These are phyloP conservation scores for Lepus oiostolus DNA, from an alignment of 2,797 vertebrate species.

Conservation along the genomic window DNA sequence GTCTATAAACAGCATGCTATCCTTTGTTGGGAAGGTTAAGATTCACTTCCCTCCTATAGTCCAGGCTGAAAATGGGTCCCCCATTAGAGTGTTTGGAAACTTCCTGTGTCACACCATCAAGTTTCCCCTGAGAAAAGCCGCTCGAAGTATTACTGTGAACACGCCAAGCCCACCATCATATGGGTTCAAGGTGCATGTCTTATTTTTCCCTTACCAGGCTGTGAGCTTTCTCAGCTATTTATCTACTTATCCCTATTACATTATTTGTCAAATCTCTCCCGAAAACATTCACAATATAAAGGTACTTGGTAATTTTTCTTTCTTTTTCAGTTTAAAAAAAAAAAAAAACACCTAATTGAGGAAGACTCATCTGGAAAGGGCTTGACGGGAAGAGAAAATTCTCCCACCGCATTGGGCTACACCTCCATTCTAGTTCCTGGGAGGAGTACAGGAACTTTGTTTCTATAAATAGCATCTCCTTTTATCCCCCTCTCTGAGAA, in stretches of 20 bases:
- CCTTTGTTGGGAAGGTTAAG: slow-evolving; percentile 38
- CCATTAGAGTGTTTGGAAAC: not conserved
- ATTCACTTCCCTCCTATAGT: slow-evolving; percentile 35
- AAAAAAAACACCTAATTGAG: not conserved
- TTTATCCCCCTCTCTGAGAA: slow-evolving; percentile 43
- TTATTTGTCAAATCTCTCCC: not conserved
- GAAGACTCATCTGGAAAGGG: slow-evolving; percentile 7
- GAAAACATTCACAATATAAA: slow-evolving; percentile 28
- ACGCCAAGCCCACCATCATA: not conserved
- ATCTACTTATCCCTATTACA: not conserved
- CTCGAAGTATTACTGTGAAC: not conserved
- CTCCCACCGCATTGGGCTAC: not conserved
- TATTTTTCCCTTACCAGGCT: not conserved
- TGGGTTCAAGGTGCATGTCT: not conserved
- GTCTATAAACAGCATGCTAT: slow-evolving; percentile 3
- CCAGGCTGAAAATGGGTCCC: not conserved
- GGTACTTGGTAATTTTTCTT: not conserved
- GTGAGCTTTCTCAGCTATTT: not conserved
- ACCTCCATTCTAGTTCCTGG: not conserved
- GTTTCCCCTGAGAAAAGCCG: not conserved
- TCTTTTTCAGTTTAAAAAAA: not conserved
- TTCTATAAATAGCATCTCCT: slow-evolving; percentile 41
- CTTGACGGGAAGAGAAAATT: not conserved
- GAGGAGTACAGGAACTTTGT: slow-evolving; percentile 32
- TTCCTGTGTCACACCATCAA: not conserved